Percentiles rank a stretch among this genome's conserved stretches.
Evolutionary conservation across 2,113 vertebrate species (phyloP).

Genomic region (Equus przewalskii): DNA sequence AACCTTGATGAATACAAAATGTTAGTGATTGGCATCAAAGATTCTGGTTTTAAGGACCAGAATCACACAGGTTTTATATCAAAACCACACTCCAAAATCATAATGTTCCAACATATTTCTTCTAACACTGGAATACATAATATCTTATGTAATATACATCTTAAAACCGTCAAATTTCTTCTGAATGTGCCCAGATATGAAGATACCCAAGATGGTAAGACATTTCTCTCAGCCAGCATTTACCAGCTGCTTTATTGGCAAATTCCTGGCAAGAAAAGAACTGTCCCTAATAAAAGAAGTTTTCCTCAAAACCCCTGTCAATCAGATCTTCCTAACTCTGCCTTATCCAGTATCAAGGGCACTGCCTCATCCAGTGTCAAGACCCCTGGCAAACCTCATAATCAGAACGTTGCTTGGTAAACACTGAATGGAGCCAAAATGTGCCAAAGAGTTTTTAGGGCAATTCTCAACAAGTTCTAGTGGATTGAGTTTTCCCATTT

Average conservation of each 20-base stretch:
- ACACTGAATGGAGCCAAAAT: neutral
- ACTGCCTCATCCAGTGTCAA: neutral
- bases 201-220: slow-evolving; percentile 42
- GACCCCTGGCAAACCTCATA: neutral
- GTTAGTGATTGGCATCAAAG: neutral
- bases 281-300: neutral
- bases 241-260: neutral
- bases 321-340: neutral
- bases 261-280: slow-evolving; percentile 18
- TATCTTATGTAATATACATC: neutral
- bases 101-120: slow-evolving; percentile 21
- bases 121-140: neutral
- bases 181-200: neutral
- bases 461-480: slow-evolving; percentile 3
- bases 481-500: neutral
- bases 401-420: neutral
- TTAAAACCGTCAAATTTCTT: slow-evolving; percentile 11
- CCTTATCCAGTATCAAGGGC: neutral
- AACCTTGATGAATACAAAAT: neutral
- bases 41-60: neutral
- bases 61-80: neutral
- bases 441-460: neutral
- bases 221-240: neutral
- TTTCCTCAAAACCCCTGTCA: neutral
- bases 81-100: neutral